Evolutionary conservation across 1,140 invertebrate species (phyloP).

Genomic region (Drosophila micromelanica): DNA sequence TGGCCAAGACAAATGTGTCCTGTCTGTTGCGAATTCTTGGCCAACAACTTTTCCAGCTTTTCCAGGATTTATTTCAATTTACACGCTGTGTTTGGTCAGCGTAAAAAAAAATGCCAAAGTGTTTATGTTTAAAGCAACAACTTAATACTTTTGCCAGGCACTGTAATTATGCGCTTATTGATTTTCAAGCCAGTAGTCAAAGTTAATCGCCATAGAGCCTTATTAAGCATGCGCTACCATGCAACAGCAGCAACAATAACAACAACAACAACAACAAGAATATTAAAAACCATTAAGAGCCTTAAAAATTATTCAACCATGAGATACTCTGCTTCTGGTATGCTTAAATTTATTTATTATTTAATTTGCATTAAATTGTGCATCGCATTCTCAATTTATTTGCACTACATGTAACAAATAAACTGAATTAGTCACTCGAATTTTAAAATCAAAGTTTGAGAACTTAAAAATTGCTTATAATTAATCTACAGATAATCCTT

Average conservation of each 20-base stretch:
- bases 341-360: not conserved
- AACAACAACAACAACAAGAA: constrained; percentile 3
- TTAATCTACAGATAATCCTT: not conserved
- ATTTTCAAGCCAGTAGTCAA: constrained; percentile 54
- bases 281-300: constrained; percentile 1
- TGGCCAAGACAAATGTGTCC: constrained; percentile 45
- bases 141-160: constrained; percentile 16
- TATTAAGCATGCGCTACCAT: constrained; percentile 52
- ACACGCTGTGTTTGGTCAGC: constrained; percentile 6
- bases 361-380: not conserved
- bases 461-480: not conserved
- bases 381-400: not conserved
- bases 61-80: constrained; percentile 47
- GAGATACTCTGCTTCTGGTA: constrained; percentile 6
- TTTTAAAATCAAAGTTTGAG: not conserved
- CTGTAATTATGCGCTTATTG: constrained; percentile 68
- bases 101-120: not conserved
- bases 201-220: constrained; percentile 43
- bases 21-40: constrained; percentile 20
- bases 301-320: constrained; percentile 4
- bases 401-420: not conserved
- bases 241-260: constrained; percentile 17
- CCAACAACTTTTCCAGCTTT: constrained; percentile 20
- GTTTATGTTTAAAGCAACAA: constrained; percentile 29
- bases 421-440: not conserved